These are phyloP conservation scores for Siphamia tubifer DNA, from an alignment of 2,113 vertebrate species.

Conservation along the genomic window DNA sequence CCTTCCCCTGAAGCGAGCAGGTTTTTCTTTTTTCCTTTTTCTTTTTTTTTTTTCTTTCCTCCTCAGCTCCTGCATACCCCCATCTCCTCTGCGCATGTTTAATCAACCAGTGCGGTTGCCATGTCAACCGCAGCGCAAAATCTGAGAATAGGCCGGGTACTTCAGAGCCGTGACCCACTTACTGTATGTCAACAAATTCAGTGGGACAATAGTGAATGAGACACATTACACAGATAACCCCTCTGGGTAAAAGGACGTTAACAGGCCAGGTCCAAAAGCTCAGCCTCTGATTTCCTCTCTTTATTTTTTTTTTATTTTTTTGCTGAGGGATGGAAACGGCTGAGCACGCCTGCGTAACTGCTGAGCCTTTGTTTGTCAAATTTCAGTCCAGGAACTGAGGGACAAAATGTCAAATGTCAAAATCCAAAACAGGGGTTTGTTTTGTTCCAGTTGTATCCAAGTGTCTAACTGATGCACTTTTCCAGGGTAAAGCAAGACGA, in stretches of 20 bases:
- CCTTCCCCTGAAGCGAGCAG: constrained; percentile 60
- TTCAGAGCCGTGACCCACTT: constrained; percentile 96
- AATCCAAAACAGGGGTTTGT: neutral
- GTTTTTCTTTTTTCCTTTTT: constrained; percentile 62
- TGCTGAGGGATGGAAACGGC: neutral
- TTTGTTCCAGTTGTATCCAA: neutral
- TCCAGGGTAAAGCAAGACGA: neutral
- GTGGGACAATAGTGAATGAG: constrained; percentile 85
- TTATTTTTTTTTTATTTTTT: constrained; percentile 32
- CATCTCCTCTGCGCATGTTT: constrained; percentile 85
- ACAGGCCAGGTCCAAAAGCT: constrained; percentile 42
- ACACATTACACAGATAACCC: constrained; percentile 77
- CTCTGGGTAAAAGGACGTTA: constrained; percentile 29
- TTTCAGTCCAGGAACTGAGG: constrained; percentile 23
- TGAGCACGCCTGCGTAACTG: constrained; percentile 23
- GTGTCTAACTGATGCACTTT: neutral
- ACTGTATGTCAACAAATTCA: constrained; percentile 94
- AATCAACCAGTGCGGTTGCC: constrained; percentile 92
- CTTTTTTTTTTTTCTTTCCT: too few relatives aligned
- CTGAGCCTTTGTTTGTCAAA: constrained; percentile 10
- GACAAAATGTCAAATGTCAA: constrained; percentile 12
- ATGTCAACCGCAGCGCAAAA: constrained; percentile 88
- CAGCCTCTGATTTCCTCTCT: constrained; percentile 38
- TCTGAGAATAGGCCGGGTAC: constrained; percentile 82
- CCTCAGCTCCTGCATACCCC: constrained; percentile 55